phyloP scores from a whole-genome alignment of 2,113 vertebrate species.

The Misgurnus mizolepis region DNA sequence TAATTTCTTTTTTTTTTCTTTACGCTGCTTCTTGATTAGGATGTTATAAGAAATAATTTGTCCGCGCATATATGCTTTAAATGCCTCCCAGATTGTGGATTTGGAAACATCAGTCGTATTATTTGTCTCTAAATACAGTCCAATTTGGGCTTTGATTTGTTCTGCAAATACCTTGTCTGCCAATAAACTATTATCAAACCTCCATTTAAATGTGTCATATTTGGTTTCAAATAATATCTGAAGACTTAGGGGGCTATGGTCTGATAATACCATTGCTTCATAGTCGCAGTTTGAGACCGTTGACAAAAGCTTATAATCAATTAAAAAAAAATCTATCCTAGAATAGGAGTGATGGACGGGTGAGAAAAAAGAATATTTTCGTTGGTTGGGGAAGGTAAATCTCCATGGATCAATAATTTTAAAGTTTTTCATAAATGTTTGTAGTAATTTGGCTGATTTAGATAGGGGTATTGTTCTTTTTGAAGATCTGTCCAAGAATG shows the following conservation, averaged over 20 bases:
- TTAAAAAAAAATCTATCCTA: no score
- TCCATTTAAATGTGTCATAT: neutral
- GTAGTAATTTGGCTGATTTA: no score
- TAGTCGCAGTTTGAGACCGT: no score
- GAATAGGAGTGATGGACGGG: no score
- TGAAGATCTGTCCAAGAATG: no score
- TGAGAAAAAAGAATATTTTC: no score
- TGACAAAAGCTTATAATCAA: no score
- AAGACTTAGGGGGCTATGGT: neutral
- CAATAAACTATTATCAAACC: neutral
- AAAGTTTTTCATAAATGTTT: no score
- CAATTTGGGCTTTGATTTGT: neutral
- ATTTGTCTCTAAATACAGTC: neutral
- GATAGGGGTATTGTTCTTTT: no score
- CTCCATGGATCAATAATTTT: no score
- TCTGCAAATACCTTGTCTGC: neutral
- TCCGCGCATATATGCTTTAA: neutral
- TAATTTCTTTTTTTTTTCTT: neutral
- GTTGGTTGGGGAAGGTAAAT: no score
- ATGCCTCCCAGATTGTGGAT: conserved; percentile 4
- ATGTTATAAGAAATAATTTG: neutral
- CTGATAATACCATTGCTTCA: no score
- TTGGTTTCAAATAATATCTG: neutral
- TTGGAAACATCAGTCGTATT: neutral
- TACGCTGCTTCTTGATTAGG: neutral